Evolutionary conservation across 2,888 invertebrate species (phyloP).

Genomic region (Esperia sulphurella): DNA sequence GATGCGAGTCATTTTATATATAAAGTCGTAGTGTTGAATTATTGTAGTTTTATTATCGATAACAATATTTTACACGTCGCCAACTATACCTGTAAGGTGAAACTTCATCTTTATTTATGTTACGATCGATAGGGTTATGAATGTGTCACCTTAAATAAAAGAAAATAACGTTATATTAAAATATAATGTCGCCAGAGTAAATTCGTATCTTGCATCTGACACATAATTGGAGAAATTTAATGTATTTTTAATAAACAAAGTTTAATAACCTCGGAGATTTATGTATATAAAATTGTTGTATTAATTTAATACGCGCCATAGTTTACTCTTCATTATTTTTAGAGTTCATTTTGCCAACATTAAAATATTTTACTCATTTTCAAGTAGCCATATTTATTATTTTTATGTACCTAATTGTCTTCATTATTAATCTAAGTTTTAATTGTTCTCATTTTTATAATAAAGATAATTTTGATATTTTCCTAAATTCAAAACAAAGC

Average conservation of each 20-base stretch:
- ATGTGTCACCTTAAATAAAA: constrained; percentile 43
- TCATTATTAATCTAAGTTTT: no score
- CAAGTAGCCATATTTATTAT: no score
- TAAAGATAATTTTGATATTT: no score
- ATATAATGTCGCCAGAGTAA: constrained; percentile 27
- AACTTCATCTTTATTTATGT: constrained; percentile 54
- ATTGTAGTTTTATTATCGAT: constrained; percentile 66
- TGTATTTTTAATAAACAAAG: constrained; percentile 15
- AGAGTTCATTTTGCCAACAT: no score
- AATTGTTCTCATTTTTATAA: no score
- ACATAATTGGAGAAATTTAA: constrained; percentile 31
- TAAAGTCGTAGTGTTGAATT: constrained; percentile 56
- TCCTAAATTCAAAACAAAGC: no score
- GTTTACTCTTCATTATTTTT: no score
- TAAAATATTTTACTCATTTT: no score
- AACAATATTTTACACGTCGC: constrained; percentile 74
- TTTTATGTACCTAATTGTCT: no score
- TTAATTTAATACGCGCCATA: no score
- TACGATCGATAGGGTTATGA: constrained; percentile 32
- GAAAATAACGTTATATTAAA: constrained; percentile 19
- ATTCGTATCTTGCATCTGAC: constrained; percentile 35
- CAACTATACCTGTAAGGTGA: constrained; percentile 59
- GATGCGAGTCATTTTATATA: constrained; percentile 55
- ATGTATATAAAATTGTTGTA: no score
- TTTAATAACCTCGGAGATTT: no score